Percentiles rank a stretch among this genome's conserved stretches.
These are phyloP conservation scores for Anthoscopus minutus DNA, from an alignment of 2,113 vertebrate species.

Conservation along the genomic window DNA sequence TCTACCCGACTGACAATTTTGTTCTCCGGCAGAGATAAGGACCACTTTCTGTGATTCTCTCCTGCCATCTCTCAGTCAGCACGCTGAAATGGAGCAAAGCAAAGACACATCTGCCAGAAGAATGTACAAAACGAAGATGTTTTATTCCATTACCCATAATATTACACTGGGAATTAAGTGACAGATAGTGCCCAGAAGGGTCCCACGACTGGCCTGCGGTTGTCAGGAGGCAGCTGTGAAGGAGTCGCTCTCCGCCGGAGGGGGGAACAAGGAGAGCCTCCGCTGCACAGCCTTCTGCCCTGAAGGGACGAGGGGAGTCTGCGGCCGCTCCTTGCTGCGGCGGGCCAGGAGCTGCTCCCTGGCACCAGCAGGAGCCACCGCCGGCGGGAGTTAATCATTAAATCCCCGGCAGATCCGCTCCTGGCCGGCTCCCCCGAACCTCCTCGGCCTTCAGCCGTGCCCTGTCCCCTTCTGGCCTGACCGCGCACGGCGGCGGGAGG, in stretches of 20 bases:
- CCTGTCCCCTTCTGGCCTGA: background rate
- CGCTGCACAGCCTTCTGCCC: background rate
- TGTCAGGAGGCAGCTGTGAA: background rate
- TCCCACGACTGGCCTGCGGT: background rate
- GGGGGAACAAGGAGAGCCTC: background rate
- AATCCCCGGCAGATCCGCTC: background rate
- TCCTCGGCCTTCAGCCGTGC: background rate
- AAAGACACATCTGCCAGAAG: background rate
- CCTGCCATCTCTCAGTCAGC: background rate
- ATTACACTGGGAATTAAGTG: background rate
- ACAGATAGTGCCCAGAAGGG: background rate
- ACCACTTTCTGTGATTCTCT: background rate
- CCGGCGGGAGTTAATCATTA: slow-evolving; percentile 82
- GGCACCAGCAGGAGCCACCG: slow-evolving; percentile 42
- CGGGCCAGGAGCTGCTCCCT: background rate
- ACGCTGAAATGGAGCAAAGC: background rate
- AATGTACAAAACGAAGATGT: accelerated
- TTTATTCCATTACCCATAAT: background rate
- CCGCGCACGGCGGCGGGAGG: background rate
- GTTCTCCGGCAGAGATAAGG: background rate
- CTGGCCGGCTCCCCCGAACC: background rate
- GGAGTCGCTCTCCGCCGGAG: accelerated
- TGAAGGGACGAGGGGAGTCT: background rate
- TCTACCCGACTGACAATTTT: background rate
- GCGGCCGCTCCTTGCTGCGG: background rate